Evolutionary conservation across 2,888 invertebrate genomes (phyloP).

Genomic region (Himalopsyche tibetana): DNA sequence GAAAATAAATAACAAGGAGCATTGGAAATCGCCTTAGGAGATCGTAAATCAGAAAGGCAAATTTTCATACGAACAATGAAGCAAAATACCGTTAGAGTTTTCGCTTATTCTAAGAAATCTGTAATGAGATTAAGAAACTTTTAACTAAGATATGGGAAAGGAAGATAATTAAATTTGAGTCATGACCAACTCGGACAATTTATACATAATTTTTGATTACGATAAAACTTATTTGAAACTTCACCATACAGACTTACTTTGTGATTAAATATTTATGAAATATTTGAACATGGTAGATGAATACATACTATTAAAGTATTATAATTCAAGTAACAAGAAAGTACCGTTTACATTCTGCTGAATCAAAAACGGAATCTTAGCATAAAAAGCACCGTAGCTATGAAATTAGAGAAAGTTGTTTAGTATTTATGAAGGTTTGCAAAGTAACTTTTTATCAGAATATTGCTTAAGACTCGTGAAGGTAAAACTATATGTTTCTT

Average conservation of each 20-base stretch:
- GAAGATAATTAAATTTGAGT: constrained; percentile 23
- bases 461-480: too few species aligned
- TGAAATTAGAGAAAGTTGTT: too few species aligned
- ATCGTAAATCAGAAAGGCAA: constrained; percentile 17
- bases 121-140: constrained; percentile 37
- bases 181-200: constrained; percentile 3
- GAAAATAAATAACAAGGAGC: background rate
- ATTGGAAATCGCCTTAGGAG: background rate
- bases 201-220: background rate
- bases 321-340: too few species aligned
- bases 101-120: constrained; percentile 11
- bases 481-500: too few species aligned
- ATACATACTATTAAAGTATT: too few species aligned
- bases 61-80: background rate
- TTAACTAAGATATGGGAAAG: constrained; percentile 6
- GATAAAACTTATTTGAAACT: background rate
- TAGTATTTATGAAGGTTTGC: too few species aligned
- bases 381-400: too few species aligned
- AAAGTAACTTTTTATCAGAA: too few species aligned
- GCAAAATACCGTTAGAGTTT: constrained; percentile 16
- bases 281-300: too few species aligned
- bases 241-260: background rate
- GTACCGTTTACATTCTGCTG: too few species aligned
- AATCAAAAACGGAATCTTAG: too few species aligned
- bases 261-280: background rate